Evolutionary conservation across 1,140 invertebrate species (phyloP), one percentile per base, ranked within the genome.

Genomic region (Steinernema khuongi): DNA sequence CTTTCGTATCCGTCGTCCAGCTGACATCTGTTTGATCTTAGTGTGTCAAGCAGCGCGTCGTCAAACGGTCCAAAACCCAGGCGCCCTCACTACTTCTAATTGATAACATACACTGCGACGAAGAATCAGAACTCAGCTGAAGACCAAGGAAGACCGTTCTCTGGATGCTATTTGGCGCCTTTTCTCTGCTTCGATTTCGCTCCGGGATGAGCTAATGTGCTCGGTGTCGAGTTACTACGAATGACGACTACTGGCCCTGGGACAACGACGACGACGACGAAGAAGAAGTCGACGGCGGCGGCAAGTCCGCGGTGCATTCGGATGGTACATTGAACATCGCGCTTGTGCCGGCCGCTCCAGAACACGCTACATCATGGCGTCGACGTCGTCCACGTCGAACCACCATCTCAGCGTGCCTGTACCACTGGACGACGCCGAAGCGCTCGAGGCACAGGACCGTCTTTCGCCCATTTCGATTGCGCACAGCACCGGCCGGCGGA

Each of bases 1-100:
- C 26, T 60, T 60, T 60, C 50, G 50, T 22, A 60, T 60, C 50
- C n/a, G 7, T 41, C n/a, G 14, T 60, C 50, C 50, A 60, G 50
- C 50, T 60, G 50, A 60, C 50, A 60, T 60, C 50, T 60, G 50
- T 60, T 60, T 60, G 50, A 60, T 60, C 50, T 60, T 60, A 60
- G 50, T 60, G 22, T n/a, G 50, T 22, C 50, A 22, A 7, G 14
- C 7, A 7, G 50, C 7, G 4, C 50, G 14, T 26, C 50, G 50
- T 41, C 36, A 41, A 41, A 41, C 36, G n/a, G 36, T 11, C 36
- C 36, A 7, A n/a, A n/a, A 11, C n/a, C 36, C 36, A 41, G 36
- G 36, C 50, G 50, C 14, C 50, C 11, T 14, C n/a, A 11, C n/a
- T 41, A 11, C n/a, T n/a, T 22, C 50, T 60, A 60, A 60, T 60